phyloP scores from a whole-genome alignment of 2,113 vertebrate species.

The Haemorhous mexicanus region DNA sequence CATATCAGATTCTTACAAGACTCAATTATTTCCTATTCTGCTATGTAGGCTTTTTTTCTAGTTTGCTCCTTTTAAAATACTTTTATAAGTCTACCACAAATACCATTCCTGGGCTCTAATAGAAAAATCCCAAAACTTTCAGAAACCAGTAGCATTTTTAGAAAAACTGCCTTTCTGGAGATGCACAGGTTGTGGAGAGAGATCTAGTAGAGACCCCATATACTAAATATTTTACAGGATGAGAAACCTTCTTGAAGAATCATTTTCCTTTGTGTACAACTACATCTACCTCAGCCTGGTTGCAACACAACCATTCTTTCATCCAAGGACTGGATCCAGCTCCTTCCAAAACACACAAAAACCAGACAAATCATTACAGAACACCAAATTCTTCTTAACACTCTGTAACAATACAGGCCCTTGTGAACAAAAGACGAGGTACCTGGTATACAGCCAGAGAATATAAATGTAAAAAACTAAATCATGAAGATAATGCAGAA shows the following conservation, averaged over 20 bases:
- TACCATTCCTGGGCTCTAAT: not conserved
- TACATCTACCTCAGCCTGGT: not conserved
- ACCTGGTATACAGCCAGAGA: not conserved
- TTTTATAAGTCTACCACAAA: rapidly evolving
- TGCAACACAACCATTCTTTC: not conserved
- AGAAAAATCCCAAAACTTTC: not conserved
- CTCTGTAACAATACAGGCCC: not conserved
- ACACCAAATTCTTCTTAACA: not conserved
- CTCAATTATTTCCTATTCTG: not conserved
- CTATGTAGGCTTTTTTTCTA: not conserved
- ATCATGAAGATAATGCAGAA: not conserved
- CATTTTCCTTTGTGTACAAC: not conserved
- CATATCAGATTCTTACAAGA: not conserved
- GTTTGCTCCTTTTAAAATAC: not conserved
- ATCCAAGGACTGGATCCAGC: not conserved
- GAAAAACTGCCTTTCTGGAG: not conserved
- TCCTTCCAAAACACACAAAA: not conserved
- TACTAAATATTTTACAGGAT: not conserved
- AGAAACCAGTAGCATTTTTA: not conserved
- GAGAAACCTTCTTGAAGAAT: not conserved
- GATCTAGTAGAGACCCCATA: not conserved
- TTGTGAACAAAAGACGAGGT: not conserved
- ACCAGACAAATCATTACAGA: not conserved
- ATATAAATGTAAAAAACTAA: not conserved
- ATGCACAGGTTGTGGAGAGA: rapidly evolving